Base-by-base conservation (phyloP, 2,797 vertebrate genomes). In the Cossypha heuglini region DNA sequence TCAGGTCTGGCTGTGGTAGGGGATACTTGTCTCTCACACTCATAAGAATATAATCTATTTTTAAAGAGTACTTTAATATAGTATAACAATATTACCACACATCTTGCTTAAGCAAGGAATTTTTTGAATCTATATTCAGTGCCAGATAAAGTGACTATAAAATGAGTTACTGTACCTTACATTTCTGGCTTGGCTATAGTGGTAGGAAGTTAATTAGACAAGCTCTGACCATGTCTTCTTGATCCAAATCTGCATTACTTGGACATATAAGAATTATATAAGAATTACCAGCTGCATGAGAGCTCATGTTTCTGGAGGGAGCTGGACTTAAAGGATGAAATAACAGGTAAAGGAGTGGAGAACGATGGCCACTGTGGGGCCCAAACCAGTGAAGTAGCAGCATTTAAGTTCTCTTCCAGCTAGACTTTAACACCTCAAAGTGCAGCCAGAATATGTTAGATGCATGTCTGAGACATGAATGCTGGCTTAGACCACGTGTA, bases 101-200 rank as follows among this genome's bases (percentile, higher is more conserved):
- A 86, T 75, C 96, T 97, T 89, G 95, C 94, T 97, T 92, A 86
- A 94, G 93, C 92, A 95, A 95, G 94, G 86, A 88, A 90, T 93
- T 96, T 98, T 96, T 97, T 96, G 92, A 92, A 88, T 97, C 96
- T 97, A 74, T 91, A 97, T 97, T 95, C 94, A 87, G 90, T 61
- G 94, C 94, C 94, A 92, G 93, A 55, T 52, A 91, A 62, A 55
- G 67, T 84, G 71, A 92, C 94, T 96, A 93, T 91, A 95, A 97
- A 98, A 96, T 95, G 90, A 97, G 79, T 96, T 97, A 92, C 64
- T 76, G 37, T 93, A 96, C 91, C 79, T 94, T 91, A 95, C 86
- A 88, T 93, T 88, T 96, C 93, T 76, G 91, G 82, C 89, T 96
- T 81, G 92, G 66, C 89, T 95, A 28, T 35, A 84, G 79, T 52